phyloP scores from a whole-genome alignment of 2,797 vertebrate species.

The Parambassis ranga region DNA sequence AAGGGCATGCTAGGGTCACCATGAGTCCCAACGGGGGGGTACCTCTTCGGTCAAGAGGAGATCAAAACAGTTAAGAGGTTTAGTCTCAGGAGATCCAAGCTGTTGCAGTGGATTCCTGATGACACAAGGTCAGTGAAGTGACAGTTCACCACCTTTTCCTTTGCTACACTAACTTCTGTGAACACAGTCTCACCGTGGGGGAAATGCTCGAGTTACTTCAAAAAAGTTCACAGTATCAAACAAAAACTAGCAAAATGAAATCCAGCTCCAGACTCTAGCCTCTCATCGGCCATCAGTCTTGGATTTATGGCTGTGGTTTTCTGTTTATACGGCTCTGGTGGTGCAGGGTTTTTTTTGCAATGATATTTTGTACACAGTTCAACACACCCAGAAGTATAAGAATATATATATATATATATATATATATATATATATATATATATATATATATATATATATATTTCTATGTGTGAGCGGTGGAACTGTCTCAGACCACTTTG shows the following conservation, averaged over 20 bases:
- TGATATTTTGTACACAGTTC: not conserved
- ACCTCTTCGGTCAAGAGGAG: slow-evolving; percentile 30
- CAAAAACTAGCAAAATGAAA: slow-evolving; percentile 12
- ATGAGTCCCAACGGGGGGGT: slow-evolving; percentile 34
- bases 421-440: no score
- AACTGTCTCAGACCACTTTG: not conserved
- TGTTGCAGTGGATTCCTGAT: slow-evolving; percentile 21
- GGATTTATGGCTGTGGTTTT: slow-evolving; percentile 34
- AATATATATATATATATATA: no score
- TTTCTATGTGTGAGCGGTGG: no score
- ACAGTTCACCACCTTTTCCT: slow-evolving; percentile 31
- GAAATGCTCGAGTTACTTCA: not conserved
- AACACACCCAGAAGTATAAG: not conserved
- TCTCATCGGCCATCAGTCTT: slow-evolving; percentile 12
- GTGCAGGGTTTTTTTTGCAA: slow-evolving; percentile 5
- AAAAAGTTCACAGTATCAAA: not conserved
- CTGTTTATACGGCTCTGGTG: not conserved
- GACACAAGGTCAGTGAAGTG: slow-evolving; percentile 30
- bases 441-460: no score
- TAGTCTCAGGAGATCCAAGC: slow-evolving; percentile 46
- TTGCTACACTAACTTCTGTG: not conserved
- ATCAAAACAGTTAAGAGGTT: slow-evolving; percentile 54
- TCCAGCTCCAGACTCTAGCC: slow-evolving; percentile 6
- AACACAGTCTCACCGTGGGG: slow-evolving; percentile 2
- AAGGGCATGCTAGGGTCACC: slow-evolving; percentile 37